phyloP scores from a whole-genome alignment of 2,113 vertebrate genomes.

The Aplodontia rufa region DNA sequence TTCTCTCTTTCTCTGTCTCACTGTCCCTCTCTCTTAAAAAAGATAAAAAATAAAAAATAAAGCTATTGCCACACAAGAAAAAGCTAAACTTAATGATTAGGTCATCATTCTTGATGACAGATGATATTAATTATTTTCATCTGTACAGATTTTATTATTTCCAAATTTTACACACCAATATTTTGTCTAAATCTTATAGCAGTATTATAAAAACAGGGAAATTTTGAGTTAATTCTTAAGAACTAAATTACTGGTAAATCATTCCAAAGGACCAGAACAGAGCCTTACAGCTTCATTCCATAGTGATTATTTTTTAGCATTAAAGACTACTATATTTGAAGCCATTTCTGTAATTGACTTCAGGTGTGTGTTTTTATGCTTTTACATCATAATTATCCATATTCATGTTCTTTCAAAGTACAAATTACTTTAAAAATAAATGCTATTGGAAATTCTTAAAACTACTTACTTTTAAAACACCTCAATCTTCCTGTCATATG shows the following conservation, averaged over 20 bases:
- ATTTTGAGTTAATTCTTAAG: not conserved
- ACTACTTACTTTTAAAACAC: not conserved
- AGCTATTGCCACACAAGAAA: not conserved
- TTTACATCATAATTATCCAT: not conserved
- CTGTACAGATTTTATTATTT: not conserved
- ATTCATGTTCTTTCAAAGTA: not conserved
- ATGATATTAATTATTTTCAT: not conserved
- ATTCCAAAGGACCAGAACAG: not conserved
- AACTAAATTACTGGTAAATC: not conserved
- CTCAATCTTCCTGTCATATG: not conserved
- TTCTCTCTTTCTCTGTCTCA: too few relatives aligned
- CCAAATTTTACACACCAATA: not conserved
- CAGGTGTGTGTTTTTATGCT: not conserved
- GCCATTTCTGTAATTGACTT: not conserved
- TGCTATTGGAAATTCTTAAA: not conserved
- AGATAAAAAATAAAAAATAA: too few relatives aligned
- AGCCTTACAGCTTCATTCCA: not conserved
- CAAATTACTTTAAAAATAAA: conserved; percentile 28
- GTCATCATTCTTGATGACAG: not conserved
- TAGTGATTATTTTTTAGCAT: not conserved
- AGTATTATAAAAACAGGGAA: not conserved
- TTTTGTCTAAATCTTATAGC: not conserved
- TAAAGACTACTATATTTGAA: not conserved
- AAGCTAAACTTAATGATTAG: not conserved
- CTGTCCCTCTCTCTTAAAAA: too few relatives aligned